phyloP scores from a whole-genome alignment of 1,140 invertebrate species.

The Zaprionus davidi region DNA sequence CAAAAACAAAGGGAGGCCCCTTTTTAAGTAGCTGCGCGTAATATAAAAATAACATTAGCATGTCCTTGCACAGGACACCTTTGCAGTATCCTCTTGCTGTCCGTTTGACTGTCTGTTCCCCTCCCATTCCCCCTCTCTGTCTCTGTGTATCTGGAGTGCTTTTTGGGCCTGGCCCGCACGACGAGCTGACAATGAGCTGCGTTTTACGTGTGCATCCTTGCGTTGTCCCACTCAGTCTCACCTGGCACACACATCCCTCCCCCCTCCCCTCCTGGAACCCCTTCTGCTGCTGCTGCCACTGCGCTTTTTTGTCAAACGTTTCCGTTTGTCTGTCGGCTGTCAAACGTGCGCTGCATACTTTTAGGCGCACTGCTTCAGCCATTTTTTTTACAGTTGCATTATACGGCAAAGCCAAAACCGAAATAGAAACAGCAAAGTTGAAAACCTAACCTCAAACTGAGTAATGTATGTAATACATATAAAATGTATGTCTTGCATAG shows the following conservation, averaged over 20 bases:
- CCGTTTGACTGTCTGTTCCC: constrained; percentile 22
- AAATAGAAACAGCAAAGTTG: constrained; percentile 6
- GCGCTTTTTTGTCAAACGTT: constrained; percentile 70
- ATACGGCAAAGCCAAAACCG: constrained; percentile 7
- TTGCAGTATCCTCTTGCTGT: constrained; percentile 19
- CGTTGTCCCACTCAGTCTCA: constrained; percentile 32
- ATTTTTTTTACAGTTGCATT: constrained; percentile 19
- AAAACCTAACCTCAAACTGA: neutral
- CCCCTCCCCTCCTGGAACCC: neutral
- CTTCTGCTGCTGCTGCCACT: constrained; percentile 10
- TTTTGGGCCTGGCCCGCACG: constrained; percentile 11
- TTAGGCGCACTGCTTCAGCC: constrained; percentile 46
- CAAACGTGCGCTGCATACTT: constrained; percentile 77
- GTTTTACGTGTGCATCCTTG: constrained; percentile 72
- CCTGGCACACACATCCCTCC: neutral
- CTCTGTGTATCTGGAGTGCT: neutral
- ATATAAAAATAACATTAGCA: constrained; percentile 81
- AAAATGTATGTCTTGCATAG: neutral
- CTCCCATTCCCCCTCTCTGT: neutral
- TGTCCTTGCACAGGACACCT: constrained; percentile 76
- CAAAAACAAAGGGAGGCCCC: constrained; percentile 72
- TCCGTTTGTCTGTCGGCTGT: constrained; percentile 53
- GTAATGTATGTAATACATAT: neutral
- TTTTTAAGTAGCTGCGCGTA: constrained; percentile 55
- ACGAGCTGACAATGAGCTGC: constrained; percentile 69